Evolutionary conservation across 2,113 vertebrate genomes (phyloP).

Genomic region (Ptilonorhynchus violaceus): DNA sequence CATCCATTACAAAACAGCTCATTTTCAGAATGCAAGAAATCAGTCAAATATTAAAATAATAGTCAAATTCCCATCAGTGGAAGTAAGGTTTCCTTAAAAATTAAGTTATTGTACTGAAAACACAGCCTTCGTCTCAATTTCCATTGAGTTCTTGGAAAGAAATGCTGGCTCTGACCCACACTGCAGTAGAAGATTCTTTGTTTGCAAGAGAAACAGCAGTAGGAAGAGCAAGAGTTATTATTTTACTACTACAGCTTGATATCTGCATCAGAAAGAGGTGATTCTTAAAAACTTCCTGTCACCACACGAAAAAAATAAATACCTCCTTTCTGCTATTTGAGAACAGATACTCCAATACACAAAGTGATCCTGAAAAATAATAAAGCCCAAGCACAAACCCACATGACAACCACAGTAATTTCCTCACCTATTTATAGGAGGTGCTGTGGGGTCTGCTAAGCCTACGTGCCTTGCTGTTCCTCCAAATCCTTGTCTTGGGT

Average conservation of each 20-base stretch:
- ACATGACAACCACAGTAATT: neutral
- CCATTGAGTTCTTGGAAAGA: neutral
- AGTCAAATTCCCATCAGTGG: neutral
- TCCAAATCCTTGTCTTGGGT: neutral
- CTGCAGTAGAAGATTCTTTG: neutral
- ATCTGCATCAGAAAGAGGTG: neutral
- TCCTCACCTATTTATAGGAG: conserved; percentile 3
- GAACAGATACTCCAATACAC: neutral
- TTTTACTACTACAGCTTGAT: neutral
- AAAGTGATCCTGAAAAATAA: neutral
- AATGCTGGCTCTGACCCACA: neutral
- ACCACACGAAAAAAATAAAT: neutral
- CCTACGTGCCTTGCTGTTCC: neutral
- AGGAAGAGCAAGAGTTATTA: neutral
- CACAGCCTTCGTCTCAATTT: fast-evolving
- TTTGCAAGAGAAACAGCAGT: neutral
- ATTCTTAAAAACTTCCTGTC: neutral
- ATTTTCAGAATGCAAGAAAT: neutral
- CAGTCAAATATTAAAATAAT: neutral
- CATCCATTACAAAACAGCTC: neutral
- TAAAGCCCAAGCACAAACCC: neutral
- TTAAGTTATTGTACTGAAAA: neutral
- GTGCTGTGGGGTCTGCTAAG: neutral
- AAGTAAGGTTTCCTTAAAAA: neutral
- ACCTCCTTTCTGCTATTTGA: neutral